A percentile compares a stretch with the other conserved stretches of the same genome.
Conservation (phyloP, 1,140 invertebrate genomes). For the Tetragonula clypearis region DNA sequence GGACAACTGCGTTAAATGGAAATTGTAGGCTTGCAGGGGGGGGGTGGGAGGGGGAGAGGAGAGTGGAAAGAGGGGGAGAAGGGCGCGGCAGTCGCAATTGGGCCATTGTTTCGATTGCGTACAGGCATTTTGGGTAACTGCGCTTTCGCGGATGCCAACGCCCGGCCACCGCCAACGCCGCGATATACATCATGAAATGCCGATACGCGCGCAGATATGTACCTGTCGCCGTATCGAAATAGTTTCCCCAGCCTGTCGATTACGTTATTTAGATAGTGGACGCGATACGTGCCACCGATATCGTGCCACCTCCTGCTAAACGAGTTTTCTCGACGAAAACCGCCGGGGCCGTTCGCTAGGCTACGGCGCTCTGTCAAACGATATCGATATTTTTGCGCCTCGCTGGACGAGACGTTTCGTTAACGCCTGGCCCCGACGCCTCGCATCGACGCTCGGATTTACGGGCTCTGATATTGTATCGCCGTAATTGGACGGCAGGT, state of each 20-base stretch:
- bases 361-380: slow-evolving; percentile 7
- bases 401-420: slow-evolving; percentile 52
- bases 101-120: slow-evolving; percentile 74
- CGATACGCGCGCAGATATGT: slow-evolving; percentile 53
- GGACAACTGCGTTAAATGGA: slow-evolving; percentile 76
- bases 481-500: background rate
- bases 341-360: background rate
- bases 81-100: slow-evolving; percentile 68
- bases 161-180: background rate
- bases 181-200: slow-evolving; percentile 56
- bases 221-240: slow-evolving; percentile 54
- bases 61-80: background rate
- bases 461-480: slow-evolving; percentile 22
- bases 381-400: slow-evolving; percentile 54
- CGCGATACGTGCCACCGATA: slow-evolving; percentile 38
- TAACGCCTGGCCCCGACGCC: slow-evolving; percentile 45
- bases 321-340: slow-evolving; percentile 14
- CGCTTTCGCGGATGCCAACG: slow-evolving; percentile 22
- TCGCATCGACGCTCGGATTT: slow-evolving; percentile 38
- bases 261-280: slow-evolving; percentile 59
- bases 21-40: slow-evolving; percentile 66
- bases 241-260: slow-evolving; percentile 60
- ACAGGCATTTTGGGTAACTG: slow-evolving; percentile 67
- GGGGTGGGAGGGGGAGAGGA: background rate
- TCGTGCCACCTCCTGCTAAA: slow-evolving; percentile 29